These are phyloP conservation scores for Oncopodura yosiiana DNA, from an alignment of 1,140 invertebrate genomes.

Conservation along the genomic window DNA sequence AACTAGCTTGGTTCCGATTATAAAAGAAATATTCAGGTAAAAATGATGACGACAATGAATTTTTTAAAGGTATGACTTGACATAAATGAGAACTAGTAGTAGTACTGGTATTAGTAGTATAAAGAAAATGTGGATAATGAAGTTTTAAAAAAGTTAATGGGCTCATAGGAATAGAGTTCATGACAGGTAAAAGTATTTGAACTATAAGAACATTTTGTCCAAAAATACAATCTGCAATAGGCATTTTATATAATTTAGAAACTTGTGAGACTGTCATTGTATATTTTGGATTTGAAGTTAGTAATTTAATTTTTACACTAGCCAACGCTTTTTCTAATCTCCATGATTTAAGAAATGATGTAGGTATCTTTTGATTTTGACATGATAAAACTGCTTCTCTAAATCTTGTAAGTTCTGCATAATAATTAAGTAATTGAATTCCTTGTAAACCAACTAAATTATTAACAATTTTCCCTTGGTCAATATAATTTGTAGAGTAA, in stretches of 20 bases:
- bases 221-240: constrained; percentile 24
- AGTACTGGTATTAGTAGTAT: constrained; percentile 1
- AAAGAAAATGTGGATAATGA: constrained; percentile 20
- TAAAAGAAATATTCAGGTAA: constrained; percentile 6
- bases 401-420: constrained; percentile 14
- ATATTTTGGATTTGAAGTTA: neutral
- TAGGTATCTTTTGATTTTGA: constrained; percentile 19
- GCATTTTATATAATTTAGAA: constrained; percentile 18
- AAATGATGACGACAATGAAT: neutral
- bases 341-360: constrained; percentile 12
- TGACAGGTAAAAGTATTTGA: constrained; percentile 18
- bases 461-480: constrained; percentile 7
- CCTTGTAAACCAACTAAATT: constrained; percentile 15
- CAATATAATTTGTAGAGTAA: neutral
- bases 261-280: constrained; percentile 1
- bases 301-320: constrained; percentile 3
- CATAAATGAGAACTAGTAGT: neutral
- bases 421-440: constrained; percentile 3
- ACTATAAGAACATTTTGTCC: constrained; percentile 5
- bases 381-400: constrained; percentile 21
- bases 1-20: neutral
- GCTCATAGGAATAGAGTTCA: too few relatives aligned
- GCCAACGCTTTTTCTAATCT: constrained; percentile 17
- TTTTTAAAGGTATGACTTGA: neutral
- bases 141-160: neutral